Evolutionary conservation across 1,140 invertebrate genomes (phyloP), one percentile per base, ranked within the genome.

Genomic region (Oedothorax gibbosus): DNA sequence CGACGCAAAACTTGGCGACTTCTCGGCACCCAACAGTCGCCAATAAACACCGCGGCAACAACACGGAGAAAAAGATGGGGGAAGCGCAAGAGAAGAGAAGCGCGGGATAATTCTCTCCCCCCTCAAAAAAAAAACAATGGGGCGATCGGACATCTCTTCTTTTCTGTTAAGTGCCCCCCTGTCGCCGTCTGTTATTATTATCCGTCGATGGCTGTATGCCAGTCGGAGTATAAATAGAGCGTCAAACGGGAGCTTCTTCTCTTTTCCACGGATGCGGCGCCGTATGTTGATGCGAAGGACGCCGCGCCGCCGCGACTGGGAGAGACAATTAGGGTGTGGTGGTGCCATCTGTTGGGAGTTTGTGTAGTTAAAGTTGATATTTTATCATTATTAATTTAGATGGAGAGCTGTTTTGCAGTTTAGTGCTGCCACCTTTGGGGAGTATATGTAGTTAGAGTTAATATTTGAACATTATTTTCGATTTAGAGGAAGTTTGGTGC

Each of bases 151-250:
- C 78, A 81, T 81, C 68, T 51, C 78, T 53, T 51, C 66, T 69
- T 69, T 80, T 80, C 77, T 80, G 68, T 69, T 80, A 69, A 69
- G 64, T 80, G 62, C 77, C 77, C 64, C 20, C 66, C 78, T 81
- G 78, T 81, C 78, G 78, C 78, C 78, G 78, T 71, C 78, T 81
- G 78, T 71, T 81, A 66, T 80, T 80, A 80, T 81, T 81, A 80
- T 80, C 77, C 65, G 77, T 15, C 49, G 77, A 71, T 81, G 78
- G 78, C 78, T 53, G 62, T 20, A 81, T 81, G 78, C 78, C 78
- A 81, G 68, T 11, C 35, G 57, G 51, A 51, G 78, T 81, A 81
- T 81, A 81, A 81, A 81, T 81, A 81, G 78, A 81, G 78, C 78
- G 65, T 77, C 75, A 77, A n/a, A 77, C 75, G 57, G 51, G 69